Conservation (phyloP, 1,140 invertebrate species). For the Drosophila kurseongensis region DNA sequence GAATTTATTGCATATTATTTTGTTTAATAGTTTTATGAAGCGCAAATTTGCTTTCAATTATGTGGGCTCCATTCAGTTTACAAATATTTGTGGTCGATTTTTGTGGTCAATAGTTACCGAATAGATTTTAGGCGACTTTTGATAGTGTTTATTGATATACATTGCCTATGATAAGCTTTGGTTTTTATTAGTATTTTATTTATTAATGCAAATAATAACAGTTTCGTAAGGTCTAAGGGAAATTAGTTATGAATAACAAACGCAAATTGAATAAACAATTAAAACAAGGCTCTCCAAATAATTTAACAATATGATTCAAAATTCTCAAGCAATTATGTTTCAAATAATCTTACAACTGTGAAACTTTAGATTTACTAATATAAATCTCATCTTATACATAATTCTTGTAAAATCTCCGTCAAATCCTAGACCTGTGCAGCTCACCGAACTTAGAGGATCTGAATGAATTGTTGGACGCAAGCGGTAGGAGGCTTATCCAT, state of each 20-base stretch:
- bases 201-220: too few species aligned
- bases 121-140: background rate
- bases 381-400: slow-evolving; percentile 21
- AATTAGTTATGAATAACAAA: too few species aligned
- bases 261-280: too few species aligned
- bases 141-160: background rate
- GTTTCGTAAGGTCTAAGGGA: too few species aligned
- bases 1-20: slow-evolving; percentile 74
- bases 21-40: slow-evolving; percentile 67
- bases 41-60: slow-evolving; percentile 65
- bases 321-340: too few species aligned
- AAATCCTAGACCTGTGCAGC: slow-evolving; percentile 65
- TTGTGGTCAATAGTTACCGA: background rate
- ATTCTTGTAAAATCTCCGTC: slow-evolving; percentile 6
- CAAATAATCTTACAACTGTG: too few species aligned
- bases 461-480: slow-evolving; percentile 75
- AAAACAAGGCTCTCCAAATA: too few species aligned
- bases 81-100: slow-evolving; percentile 13
- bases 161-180: background rate
- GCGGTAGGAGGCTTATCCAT: slow-evolving; percentile 64
- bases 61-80: slow-evolving; percentile 9
- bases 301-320: too few species aligned
- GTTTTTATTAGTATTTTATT: background rate
- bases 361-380: background rate
- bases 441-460: slow-evolving; percentile 77